Evolutionary conservation across 2,797 vertebrate species (phyloP).

Genomic region (Onychomys torridus): DNA sequence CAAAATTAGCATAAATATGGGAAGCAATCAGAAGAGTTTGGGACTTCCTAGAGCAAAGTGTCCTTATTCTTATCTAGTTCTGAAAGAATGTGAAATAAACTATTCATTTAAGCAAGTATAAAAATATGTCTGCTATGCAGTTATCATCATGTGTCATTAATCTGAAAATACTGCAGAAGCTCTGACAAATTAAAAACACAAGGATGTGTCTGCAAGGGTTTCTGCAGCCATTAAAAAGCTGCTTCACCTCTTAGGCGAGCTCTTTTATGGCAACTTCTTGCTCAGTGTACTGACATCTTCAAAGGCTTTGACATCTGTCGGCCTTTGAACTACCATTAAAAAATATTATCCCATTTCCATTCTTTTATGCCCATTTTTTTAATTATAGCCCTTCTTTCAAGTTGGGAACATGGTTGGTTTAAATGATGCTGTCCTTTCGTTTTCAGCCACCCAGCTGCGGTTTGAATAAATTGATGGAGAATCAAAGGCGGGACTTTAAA

Average conservation of each 20-base stretch:
- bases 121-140: conserved; percentile 90
- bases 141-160: conserved; percentile 91
- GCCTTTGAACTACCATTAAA: conserved; percentile 95
- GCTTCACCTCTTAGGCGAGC: conserved; percentile 90
- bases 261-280: conserved; percentile 90
- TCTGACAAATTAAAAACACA: conserved; percentile 92
- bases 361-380: conserved; percentile 97
- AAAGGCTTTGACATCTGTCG: conserved; percentile 95
- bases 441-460: conserved; percentile 97
- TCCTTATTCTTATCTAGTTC: conserved; percentile 87
- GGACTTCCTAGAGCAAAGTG: conserved; percentile 85
- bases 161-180: conserved; percentile 91
- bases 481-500: conserved; percentile 99
- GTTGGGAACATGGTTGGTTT: conserved; percentile 93
- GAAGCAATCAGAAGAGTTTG: conserved; percentile 86
- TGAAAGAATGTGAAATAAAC: conserved; percentile 88
- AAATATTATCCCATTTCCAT: conserved; percentile 95
- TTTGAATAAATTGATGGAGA: conserved; percentile 97
- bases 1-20: conserved; percentile 89
- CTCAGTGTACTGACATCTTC: conserved; percentile 92
- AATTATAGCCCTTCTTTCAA: conserved; percentile 96
- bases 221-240: conserved; percentile 89
- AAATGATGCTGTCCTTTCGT: conserved; percentile 94
- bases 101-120: conserved; percentile 88
- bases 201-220: conserved; percentile 90